Evolutionary conservation across 1,140 invertebrate species (phyloP), one percentile per base, ranked within the genome.

Genomic region (Drusus annulatus): DNA sequence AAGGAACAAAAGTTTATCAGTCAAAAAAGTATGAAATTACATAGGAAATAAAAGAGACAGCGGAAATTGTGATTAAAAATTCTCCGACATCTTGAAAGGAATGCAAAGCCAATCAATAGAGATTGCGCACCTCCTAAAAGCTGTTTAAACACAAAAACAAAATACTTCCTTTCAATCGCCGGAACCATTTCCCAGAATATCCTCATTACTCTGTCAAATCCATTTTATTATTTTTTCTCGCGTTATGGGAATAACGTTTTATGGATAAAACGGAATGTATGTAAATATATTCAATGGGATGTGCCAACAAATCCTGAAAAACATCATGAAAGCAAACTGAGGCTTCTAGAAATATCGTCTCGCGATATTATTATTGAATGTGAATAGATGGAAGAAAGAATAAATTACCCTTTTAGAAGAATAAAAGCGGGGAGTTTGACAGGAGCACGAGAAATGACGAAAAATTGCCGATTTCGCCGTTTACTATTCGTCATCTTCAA

Each of bases 331-430:
- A 52, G 68, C 45, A 71, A 51, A 71, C 68, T 25, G 45, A 71
- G 36, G 36, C 10, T 45, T 45, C 36, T 8, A 10, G 36, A 71
- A 71, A 71, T 52, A 71, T 71, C 50, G 52, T 71, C 50, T n/a
- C 68, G 36, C 45, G 45, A 52, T 71, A 52, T 65, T 45, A 45
- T 45, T 45, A 31, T 71, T 71, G 21, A 71, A 71, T 71, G 25
- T 50, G 68, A 71, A 15, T 23, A 50, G 68, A 71, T 71, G n/a
- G 68, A 71, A 10, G 68, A 45, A 45, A 19, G 68, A 71, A 71
- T 71, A 71, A 71, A 71, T 71, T 71, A 71, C 68, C 68, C 68
- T 71, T 71, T 69, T 71, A 52, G 68, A 52, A 71, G 68, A 71
- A 71, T 71, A 50, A 50, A 71, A 25, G 68, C 45, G 68, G 8